phyloP scores from a whole-genome alignment of 2,888 invertebrate genomes.

The Drosophila koepferae region DNA sequence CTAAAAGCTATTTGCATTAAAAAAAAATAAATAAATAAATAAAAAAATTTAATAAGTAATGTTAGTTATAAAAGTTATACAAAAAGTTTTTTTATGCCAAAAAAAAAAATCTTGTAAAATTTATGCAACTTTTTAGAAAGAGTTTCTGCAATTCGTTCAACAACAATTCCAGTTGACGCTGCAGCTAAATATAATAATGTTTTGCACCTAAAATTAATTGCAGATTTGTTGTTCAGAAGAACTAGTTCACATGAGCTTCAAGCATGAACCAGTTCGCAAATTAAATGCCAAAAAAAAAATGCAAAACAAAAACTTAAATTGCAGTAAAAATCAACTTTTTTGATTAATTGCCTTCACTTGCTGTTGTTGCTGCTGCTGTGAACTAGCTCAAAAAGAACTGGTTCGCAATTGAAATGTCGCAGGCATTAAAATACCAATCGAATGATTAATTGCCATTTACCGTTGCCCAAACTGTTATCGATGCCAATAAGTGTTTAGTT shows the following conservation, averaged over 20 bases:
- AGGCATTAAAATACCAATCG: conserved; percentile 46
- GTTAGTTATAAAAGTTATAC: too few relatives aligned
- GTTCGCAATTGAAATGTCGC: conserved; percentile 32
- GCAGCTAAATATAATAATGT: too few relatives aligned
- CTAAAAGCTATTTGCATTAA: too few relatives aligned
- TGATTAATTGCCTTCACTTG: conserved; percentile 21
- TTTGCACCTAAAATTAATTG: not conserved
- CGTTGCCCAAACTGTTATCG: conserved; percentile 41
- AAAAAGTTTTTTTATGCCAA: too few relatives aligned
- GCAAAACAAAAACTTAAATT: not conserved
- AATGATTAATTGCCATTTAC: conserved; percentile 51
- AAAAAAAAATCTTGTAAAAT: too few relatives aligned
- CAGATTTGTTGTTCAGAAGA: not conserved
- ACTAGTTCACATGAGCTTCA: conserved; percentile 10
- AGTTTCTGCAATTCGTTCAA: not conserved
- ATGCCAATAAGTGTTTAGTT: conserved; percentile 38
- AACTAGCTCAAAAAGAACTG: conserved; percentile 32
- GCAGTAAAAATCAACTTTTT: not conserved
- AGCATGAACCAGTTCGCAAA: conserved; percentile 4
- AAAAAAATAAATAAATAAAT: too few relatives aligned
- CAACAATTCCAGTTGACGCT: too few relatives aligned
- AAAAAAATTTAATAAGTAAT: too few relatives aligned
- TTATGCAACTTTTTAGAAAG: too few relatives aligned
- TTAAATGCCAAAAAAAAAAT: not conserved
- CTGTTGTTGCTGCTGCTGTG: not conserved